phyloP scores from a whole-genome alignment of 2,888 invertebrate genomes.

The Eugnorisma glareosa region DNA sequence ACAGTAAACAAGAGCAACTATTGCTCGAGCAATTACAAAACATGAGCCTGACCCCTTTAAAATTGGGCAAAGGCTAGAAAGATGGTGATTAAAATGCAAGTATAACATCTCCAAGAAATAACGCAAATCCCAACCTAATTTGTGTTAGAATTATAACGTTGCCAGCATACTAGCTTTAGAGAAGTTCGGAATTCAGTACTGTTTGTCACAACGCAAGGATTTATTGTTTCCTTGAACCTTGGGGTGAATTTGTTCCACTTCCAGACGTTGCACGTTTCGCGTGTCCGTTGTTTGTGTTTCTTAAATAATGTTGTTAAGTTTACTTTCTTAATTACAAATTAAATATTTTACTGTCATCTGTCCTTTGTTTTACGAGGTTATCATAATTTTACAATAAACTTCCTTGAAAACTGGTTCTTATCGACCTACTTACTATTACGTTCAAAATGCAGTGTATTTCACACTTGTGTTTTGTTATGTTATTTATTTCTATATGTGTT shows the following conservation, averaged over 20 bases:
- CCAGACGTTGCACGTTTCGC: not conserved
- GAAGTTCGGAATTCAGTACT: slow-evolving; percentile 38
- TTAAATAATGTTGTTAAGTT: not conserved
- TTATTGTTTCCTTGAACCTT: slow-evolving; percentile 50
- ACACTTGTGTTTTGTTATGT: not conserved
- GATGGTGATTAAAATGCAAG: not conserved
- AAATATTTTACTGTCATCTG: slow-evolving; percentile 7
- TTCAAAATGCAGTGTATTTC: not conserved
- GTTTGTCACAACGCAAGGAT: slow-evolving; percentile 43
- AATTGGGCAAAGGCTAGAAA: too few species aligned
- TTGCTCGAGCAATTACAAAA: not conserved
- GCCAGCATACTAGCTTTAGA: slow-evolving; percentile 19
- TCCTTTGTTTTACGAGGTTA: not conserved
- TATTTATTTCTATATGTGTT: not conserved
- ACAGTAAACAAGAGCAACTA: not conserved
- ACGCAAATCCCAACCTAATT: slow-evolving; percentile 1
- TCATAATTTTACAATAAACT: not conserved
- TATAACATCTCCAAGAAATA: not conserved
- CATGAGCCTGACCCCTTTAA: too few species aligned
- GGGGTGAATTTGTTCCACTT: slow-evolving; percentile 46
- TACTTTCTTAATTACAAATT: not conserved
- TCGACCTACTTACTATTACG: not conserved
- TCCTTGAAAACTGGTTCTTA: not conserved
- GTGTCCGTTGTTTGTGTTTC: not conserved
- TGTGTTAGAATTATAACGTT: slow-evolving; percentile 38